Base-by-base conservation (phyloP, 2,888 invertebrate genomes). In the Lasioglossum oenotherae region DNA sequence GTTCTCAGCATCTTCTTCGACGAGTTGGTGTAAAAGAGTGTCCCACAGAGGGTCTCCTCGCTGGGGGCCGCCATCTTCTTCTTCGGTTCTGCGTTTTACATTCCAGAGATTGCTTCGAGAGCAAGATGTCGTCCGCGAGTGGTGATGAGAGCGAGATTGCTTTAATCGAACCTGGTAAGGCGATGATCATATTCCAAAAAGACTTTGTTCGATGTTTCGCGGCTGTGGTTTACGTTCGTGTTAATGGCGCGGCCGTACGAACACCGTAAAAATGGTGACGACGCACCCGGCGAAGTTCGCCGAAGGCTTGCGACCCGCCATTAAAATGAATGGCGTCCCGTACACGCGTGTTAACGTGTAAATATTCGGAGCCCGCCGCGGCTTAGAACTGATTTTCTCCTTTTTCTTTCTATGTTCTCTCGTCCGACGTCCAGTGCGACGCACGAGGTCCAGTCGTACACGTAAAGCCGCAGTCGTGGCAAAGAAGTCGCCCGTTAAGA, bases 391-490 rank as follows among this genome's bases (percentile, higher is more conserved):
- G 23, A n/a, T 64, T 23, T n/a, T 35, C 35, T 31, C 38, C 19
- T 46, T 38, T 16, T 49, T 19, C 38, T 69, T 49, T 69, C 16
- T 12, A 64, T 67, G 38, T 44, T 57, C n/a, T 12, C 12, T 27
- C 19, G 5, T 35, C 10, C 72, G 46, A 14, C 14, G 31, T 64
- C 1, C 87, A 96, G 96, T 96, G 57, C 95, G 96, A 76, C 96
- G 96, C 64, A 96, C 97, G 31, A 96, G 97, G 75, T 97, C 97
- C 1, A 96, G 96, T 23, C 95, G 96, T 89, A 91, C 95, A 4
- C 94, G 96, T 8, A 94, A 94, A 60, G 82, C 92, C 49, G 80
- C 93, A 8, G 91, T 92, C 4, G 89, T 91, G 19, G 90, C 89
- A 1, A 94, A 93, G 84, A 94, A 94, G 83, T 90, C 95, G 27